Evolutionary conservation across 2,888 invertebrate species (phyloP), one percentile per base, ranked within the genome.

Genomic region (Cyclophora albipunctata): DNA sequence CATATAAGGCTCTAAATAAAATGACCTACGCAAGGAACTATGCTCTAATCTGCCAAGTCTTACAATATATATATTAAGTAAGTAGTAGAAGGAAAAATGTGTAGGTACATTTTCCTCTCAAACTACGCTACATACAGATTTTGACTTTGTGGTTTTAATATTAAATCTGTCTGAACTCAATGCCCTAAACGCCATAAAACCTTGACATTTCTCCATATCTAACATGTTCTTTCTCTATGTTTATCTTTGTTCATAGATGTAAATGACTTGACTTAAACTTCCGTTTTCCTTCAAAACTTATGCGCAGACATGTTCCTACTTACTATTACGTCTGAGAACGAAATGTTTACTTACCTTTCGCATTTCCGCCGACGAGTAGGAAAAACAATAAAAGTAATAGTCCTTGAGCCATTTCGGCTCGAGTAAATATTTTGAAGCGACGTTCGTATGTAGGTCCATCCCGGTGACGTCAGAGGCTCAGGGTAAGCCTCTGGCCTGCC

Each of bases 371-470:
- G 64, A 58, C 61, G 71, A 84, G 67, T 64, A 75, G 66, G 73
- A 71, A 81, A 70, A 84, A 76, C 68, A 84, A 81, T 73, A 84
- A 66, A 66, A 85, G 69, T 59, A 82, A 67, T 57, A 51, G 64
- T 66, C 71, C 75, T 70, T 77, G 74, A 80, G 84, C 80, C 88
- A 88, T 88, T 71, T 70, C 75, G 78, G 76, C 75, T 76, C 74
- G 58, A 74, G 69, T 72, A 81, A 78, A 79, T 80, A 73, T 69
- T 66, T 72, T 66, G 67, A 64, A 63, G 62, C 64, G 67, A 68
- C 78, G 62, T 79, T 77, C 77, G 69, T 71, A 77, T 72, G 71
- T 58, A 74, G 69, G 77, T 82, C 87, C 87, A 87, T 87, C 72
- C 84, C 87, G 84, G 66, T 69, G 63, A 61, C 54, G 58, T 64